Evolutionary conservation across 2,797 vertebrate genomes (phyloP).

Genomic region (Taeniopygia guttata): DNA sequence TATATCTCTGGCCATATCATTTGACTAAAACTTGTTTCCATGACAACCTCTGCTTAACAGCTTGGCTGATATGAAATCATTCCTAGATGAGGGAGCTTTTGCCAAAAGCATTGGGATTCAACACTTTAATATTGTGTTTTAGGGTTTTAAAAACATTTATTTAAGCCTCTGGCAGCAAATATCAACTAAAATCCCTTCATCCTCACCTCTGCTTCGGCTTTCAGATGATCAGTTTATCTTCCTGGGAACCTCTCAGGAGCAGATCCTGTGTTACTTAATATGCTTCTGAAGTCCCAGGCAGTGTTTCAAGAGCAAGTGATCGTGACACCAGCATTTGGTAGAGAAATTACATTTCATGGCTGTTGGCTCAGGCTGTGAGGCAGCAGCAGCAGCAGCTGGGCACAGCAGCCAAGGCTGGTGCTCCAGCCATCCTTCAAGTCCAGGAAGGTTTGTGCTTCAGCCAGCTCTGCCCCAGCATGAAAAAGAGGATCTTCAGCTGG

Average conservation of each 20-base stretch:
- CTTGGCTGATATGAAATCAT: conserved; percentile 74
- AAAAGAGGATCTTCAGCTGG: background rate
- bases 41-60: conserved; percentile 76
- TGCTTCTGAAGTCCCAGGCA: conserved; percentile 56
- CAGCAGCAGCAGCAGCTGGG: conserved; percentile 1
- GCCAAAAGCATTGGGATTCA: conserved; percentile 60
- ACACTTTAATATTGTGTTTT: conserved; percentile 37
- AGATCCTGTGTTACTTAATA: conserved; percentile 40
- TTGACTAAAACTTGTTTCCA: conserved; percentile 78
- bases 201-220: conserved; percentile 23
- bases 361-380: conserved; percentile 25
- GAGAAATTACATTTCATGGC: conserved; percentile 45
- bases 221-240: conserved; percentile 22
- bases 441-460: background rate
- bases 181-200: conserved; percentile 32
- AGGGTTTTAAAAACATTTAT: conserved; percentile 46
- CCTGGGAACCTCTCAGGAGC: background rate
- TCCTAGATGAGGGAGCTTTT: conserved; percentile 69
- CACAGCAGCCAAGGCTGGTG: conserved; percentile 6
- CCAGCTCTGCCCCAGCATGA: background rate
- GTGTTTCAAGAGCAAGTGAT: conserved; percentile 59
- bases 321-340: conserved; percentile 38
- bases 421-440: background rate
- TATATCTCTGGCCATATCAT: conserved; percentile 70
- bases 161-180: conserved; percentile 54